Base-by-base conservation (phyloP, 1,140 invertebrate species). In the Neuroterus valhalla region DNA sequence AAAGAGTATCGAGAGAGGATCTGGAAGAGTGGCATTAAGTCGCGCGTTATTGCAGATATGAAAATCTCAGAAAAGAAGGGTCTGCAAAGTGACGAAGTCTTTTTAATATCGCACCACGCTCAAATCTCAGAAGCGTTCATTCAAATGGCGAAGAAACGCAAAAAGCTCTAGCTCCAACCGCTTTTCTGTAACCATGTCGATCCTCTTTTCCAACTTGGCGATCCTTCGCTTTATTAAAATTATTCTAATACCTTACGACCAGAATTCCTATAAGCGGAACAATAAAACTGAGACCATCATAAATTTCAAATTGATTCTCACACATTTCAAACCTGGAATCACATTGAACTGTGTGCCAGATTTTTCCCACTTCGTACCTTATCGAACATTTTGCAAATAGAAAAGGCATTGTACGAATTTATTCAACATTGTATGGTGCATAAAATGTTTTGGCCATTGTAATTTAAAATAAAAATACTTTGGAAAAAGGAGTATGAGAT, bases 141-240 rank as follows among this genome's bases (percentile, higher is more conserved):
- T 78, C 75, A 80, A 79, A 81, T 78, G 70, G 48, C 21, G 68
- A 71, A 62, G 71, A 62, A 74, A 75, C 31, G 73, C 46, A 62
- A 45, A 42, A 68, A 71, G 69, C 52, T 71, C 15, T 43, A 46
- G 50, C 48, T 75, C 26, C 43, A 66, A 66, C 14, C 26, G 21
- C 21, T 62, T 62, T 62, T 26, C 52, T 62, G 52, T 23, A 31
- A 62, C 62, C 4, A 19, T 12, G n/a, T 14, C 66, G 17, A 50
- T 66, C 46, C 46, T 11, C n/a, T 48, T 66, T 67, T 43, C 69
- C 55, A 70, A 69, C 72, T 45, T 71, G 42, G 42, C 66, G 26
- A 74, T 72, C 44, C 77, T 26, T 70, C 66, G 75, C 80, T 84
- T 84, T 84, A 86, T 86, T 84, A 84, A 86, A 86, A 86, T 85